Evolutionary conservation across 2,113 vertebrate genomes (phyloP).

Genomic region (Prochilodus magdalenae): DNA sequence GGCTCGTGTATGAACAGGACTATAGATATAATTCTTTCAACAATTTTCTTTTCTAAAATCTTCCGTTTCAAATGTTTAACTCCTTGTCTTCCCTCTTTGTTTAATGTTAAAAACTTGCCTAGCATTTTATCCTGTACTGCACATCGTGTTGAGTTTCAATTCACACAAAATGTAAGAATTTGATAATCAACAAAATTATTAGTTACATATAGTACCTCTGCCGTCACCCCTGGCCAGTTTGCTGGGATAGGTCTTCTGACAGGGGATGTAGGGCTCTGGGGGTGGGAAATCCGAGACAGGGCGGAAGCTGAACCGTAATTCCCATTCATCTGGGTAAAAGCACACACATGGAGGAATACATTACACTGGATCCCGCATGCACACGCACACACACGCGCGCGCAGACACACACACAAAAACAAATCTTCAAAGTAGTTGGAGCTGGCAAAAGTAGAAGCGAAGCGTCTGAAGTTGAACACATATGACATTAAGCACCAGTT

Average conservation of each 20-base stretch:
- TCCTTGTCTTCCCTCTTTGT: neutral
- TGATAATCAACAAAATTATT: neutral
- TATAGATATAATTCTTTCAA: no score
- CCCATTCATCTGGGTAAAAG: slow-evolving; percentile 91
- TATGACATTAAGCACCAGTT: no score
- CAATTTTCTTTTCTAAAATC: no score
- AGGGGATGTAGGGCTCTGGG: slow-evolving; percentile 89
- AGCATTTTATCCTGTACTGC: neutral
- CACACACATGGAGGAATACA: slow-evolving; percentile 1
- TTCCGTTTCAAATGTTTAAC: no score
- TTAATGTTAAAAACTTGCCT: neutral
- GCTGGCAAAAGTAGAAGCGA: no score
- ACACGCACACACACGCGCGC: neutral
- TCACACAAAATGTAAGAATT: neutral
- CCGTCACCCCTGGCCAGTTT: slow-evolving; percentile 86
- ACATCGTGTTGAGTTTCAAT: neutral
- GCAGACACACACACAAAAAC: neutral
- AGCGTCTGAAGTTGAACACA: no score
- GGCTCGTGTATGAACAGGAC: no score
- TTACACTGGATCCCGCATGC: neutral
- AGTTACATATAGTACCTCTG: slow-evolving; percentile 75
- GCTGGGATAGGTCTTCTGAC: slow-evolving; percentile 92
- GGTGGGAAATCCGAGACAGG: slow-evolving; percentile 92
- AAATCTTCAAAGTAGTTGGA: no score
- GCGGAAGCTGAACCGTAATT: slow-evolving; percentile 92